phyloP scores from a whole-genome alignment of 2,797 vertebrate genomes.

The Eleutherodactylus coqui region DNA sequence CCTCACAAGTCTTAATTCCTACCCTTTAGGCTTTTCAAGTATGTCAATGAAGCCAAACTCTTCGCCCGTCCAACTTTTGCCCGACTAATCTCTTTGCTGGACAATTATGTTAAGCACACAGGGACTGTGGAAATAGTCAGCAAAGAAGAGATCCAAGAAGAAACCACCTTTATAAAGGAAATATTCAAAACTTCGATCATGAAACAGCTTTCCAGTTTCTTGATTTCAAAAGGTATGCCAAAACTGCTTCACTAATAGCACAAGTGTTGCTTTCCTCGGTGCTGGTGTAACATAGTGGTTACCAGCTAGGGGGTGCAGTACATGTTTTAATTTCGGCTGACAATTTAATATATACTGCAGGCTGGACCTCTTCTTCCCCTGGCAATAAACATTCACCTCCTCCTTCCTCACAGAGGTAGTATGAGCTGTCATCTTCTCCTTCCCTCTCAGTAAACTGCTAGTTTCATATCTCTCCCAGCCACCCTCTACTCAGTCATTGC shows the following conservation, averaged over 20 bases:
- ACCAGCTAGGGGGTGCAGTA: no score
- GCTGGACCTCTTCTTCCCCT: no score
- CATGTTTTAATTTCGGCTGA: no score
- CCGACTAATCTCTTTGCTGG: conserved; percentile 75
- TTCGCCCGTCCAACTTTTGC: conserved; percentile 80
- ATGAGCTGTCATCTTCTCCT: no score
- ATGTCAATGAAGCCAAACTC: conserved; percentile 74
- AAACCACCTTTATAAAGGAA: conserved; percentile 76
- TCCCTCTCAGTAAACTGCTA: no score
- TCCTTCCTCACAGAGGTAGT: no score
- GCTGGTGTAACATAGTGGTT: no score
- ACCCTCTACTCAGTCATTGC: no score
- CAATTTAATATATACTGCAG: no score
- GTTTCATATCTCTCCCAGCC: no score
- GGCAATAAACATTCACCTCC: no score
- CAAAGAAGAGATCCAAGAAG: conserved; percentile 74
- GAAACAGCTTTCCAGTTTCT: conserved; percentile 79
- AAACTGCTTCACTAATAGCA: background rate
- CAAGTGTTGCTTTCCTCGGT: background rate
- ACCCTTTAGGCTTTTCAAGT: conserved; percentile 75
- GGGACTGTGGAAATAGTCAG: conserved; percentile 74
- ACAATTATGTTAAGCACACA: conserved; percentile 80
- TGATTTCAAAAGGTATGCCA: conserved; percentile 75
- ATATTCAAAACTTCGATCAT: conserved; percentile 78
- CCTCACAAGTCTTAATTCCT: background rate